phyloP scores from a whole-genome alignment of 2,113 vertebrate species.

The Aythya baeri region DNA sequence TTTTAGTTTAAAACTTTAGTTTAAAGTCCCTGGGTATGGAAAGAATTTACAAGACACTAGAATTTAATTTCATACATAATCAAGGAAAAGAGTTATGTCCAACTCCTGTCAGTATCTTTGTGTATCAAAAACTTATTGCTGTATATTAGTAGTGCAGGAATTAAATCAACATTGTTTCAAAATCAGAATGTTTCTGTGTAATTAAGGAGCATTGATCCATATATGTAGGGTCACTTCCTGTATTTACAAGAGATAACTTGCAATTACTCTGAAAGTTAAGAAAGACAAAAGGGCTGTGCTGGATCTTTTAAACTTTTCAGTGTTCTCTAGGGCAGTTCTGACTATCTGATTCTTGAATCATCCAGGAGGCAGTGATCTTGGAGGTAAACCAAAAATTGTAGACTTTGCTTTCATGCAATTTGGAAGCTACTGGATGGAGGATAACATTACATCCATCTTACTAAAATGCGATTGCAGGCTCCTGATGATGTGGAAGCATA shows the following conservation, averaged over 20 bases:
- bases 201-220: background rate
- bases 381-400: background rate
- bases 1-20: background rate
- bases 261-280: background rate
- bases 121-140: accelerated
- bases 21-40: background rate
- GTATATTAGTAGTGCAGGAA: background rate
- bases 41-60: background rate
- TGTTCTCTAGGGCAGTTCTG: background rate
- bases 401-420: background rate
- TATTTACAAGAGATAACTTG: background rate
- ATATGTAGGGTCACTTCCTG: background rate
- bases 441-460: background rate
- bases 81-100: background rate
- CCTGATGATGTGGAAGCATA: background rate
- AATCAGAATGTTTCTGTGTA: background rate
- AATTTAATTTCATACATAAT: background rate
- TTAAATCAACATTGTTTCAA: background rate
- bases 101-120: background rate
- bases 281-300: background rate
- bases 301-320: background rate
- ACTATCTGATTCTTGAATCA: background rate
- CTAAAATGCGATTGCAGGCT: background rate
- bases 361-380: background rate
- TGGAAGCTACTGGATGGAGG: background rate